A percentile compares a stretch with the other conserved stretches of the same genome.
phyloP scores from a whole-genome alignment of 2,797 vertebrate genomes.

The Gorsachius magnificus region DNA sequence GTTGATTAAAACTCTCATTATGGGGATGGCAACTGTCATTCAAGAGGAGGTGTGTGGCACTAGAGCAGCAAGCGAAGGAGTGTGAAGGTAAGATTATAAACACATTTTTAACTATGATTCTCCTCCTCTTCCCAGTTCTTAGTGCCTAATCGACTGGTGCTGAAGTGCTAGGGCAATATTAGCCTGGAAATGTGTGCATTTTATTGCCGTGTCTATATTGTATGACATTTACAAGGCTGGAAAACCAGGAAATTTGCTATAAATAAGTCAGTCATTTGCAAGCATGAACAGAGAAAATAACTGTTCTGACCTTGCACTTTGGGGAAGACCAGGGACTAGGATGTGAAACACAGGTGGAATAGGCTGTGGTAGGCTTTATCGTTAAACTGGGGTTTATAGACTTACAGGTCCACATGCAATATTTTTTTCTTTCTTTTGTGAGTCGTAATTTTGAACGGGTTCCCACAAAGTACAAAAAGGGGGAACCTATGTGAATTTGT shows the following conservation, averaged over 20 bases:
- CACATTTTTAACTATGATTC: neutral
- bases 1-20: constrained; percentile 38
- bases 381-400: neutral
- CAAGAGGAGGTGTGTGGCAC: neutral
- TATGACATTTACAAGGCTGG: constrained; percentile 31
- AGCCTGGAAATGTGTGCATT: neutral
- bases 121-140: neutral
- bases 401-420: neutral
- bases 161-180: neutral
- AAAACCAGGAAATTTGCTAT: constrained; percentile 31
- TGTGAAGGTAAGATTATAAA: neutral
- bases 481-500: neutral
- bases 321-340: neutral
- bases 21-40: neutral
- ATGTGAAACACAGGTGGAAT: neutral
- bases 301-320: neutral
- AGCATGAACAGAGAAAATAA: neutral
- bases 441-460: neutral
- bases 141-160: neutral
- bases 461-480: neutral
- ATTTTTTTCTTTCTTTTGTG: neutral
- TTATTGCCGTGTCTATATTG: constrained; percentile 17
- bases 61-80: neutral
- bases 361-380: neutral
- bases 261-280: neutral